A percentile compares a stretch with the other conserved stretches of the same genome.
These are phyloP conservation scores for Loripinus fragilis DNA, from an alignment of 2,888 invertebrate genomes.

Conservation along the genomic window DNA sequence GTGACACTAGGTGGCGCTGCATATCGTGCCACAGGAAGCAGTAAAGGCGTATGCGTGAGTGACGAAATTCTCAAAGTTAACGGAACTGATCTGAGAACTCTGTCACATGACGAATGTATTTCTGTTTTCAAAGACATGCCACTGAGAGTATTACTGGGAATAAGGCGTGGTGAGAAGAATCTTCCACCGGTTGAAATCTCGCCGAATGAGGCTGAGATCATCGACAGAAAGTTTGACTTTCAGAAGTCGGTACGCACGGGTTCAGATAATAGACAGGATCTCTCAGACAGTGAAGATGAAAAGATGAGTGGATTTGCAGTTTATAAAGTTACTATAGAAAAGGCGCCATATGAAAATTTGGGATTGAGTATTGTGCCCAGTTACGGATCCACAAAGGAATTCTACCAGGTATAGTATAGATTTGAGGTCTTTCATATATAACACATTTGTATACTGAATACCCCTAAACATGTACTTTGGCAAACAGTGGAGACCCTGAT, in stretches of 20 bases:
- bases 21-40: constrained; percentile 73
- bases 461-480: too few relatives aligned
- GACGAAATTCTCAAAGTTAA: constrained; percentile 96
- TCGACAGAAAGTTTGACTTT: constrained; percentile 17
- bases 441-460: too few relatives aligned
- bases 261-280: constrained; percentile 22
- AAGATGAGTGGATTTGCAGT: constrained; percentile 64
- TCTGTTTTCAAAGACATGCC: constrained; percentile 93
- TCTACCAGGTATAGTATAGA: constrained; percentile 75
- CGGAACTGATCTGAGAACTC: constrained; percentile 89
- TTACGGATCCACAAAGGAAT: constrained; percentile 74
- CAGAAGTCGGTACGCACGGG: neutral
- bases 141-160: constrained; percentile 70
- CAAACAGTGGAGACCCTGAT: too few relatives aligned
- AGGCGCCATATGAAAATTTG: constrained; percentile 70
- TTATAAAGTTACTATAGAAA: constrained; percentile 66
- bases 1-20: constrained; percentile 79
- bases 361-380: constrained; percentile 80
- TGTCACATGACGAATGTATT: constrained; percentile 94
- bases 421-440: too few relatives aligned
- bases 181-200: constrained; percentile 51
- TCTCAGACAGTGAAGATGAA: constrained; percentile 66
- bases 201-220: constrained; percentile 35
- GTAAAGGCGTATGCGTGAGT: constrained; percentile 88
- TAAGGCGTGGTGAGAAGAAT: constrained; percentile 63